phyloP scores from a whole-genome alignment of 2,113 vertebrate species.

The Oryzias woworae region DNA sequence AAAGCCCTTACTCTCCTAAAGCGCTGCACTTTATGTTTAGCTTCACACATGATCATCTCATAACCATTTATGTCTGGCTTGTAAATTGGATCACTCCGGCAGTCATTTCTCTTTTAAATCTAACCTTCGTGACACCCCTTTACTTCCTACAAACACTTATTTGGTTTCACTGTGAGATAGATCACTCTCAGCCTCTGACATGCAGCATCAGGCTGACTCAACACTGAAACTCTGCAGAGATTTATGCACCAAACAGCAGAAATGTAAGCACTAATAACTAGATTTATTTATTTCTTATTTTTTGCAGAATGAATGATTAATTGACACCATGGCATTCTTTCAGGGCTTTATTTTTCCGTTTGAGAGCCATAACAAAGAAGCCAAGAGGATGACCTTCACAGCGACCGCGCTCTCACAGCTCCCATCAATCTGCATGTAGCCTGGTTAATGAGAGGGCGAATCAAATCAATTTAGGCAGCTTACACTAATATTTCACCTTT shows the following conservation, averaged over 20 bases:
- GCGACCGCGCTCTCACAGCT: no score
- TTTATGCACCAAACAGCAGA: conserved; percentile 2
- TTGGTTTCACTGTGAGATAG: background rate
- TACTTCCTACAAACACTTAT: conserved; percentile 4
- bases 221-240: conserved; percentile 4
- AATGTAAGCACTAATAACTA: conserved; percentile 10
- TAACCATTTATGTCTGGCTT: conserved; percentile 28
- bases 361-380: background rate
- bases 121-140: conserved; percentile 9
- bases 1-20: background rate
- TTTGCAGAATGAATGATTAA: conserved; percentile 21
- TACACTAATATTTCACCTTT: conserved; percentile 1
- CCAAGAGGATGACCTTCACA: conserved; percentile 15
- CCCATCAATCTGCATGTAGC: background rate
- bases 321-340: background rate
- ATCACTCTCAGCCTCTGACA: background rate
- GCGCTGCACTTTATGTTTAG: background rate
- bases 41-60: conserved; percentile 14
- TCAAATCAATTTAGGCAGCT: conserved; percentile 6
- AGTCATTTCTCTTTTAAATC: conserved; percentile 5
- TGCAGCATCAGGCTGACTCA: conserved; percentile 5
- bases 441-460: conserved; percentile 5
- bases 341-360: background rate
- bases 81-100: background rate
- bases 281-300: conserved; percentile 7